phyloP scores from a whole-genome alignment of 2,888 invertebrate genomes.

The Onthophagus sagittarius region DNA sequence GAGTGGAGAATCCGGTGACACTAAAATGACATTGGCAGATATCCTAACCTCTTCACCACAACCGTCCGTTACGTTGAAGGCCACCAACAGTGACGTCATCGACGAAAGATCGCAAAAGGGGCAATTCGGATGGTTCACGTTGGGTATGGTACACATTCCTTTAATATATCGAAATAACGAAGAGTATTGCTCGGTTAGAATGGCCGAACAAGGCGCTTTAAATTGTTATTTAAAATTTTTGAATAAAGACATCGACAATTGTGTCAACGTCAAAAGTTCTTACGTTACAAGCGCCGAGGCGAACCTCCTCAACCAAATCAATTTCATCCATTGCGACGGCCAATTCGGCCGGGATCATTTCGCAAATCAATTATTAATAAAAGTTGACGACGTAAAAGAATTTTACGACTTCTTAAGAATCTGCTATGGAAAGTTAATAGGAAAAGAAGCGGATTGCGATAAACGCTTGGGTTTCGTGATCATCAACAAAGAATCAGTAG shows the following conservation, averaged over 20 bases:
- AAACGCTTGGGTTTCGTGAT: conserved; percentile 81
- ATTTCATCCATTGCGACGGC: conserved; percentile 78
- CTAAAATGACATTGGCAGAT: conserved; percentile 6
- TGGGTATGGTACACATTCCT: conserved; percentile 76
- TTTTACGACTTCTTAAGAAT: conserved; percentile 82
- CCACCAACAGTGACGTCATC: conserved; percentile 16
- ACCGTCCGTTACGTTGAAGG: conserved; percentile 7
- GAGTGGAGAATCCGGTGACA: not conserved
- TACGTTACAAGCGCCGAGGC: conserved; percentile 84
- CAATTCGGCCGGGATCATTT: conserved; percentile 81
- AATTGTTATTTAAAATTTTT: conserved; percentile 79
- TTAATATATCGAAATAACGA: conserved; percentile 71
- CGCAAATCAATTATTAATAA: conserved; percentile 76
- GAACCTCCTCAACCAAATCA: conserved; percentile 80
- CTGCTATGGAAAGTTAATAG: conserved; percentile 73
- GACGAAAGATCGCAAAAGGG: conserved; percentile 49
- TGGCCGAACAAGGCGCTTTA: conserved; percentile 80
- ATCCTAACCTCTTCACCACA: not conserved
- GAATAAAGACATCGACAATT: conserved; percentile 79
- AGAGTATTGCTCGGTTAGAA: conserved; percentile 81
- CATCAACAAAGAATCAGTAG: conserved; percentile 70
- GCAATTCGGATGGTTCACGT: conserved; percentile 81
- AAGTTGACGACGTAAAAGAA: conserved; percentile 77
- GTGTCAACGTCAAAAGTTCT: conserved; percentile 83
- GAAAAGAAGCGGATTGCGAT: conserved; percentile 56